These are phyloP conservation scores for Drosophila monieri DNA, from an alignment of 2,888 invertebrate species.

Conservation along the genomic window DNA sequence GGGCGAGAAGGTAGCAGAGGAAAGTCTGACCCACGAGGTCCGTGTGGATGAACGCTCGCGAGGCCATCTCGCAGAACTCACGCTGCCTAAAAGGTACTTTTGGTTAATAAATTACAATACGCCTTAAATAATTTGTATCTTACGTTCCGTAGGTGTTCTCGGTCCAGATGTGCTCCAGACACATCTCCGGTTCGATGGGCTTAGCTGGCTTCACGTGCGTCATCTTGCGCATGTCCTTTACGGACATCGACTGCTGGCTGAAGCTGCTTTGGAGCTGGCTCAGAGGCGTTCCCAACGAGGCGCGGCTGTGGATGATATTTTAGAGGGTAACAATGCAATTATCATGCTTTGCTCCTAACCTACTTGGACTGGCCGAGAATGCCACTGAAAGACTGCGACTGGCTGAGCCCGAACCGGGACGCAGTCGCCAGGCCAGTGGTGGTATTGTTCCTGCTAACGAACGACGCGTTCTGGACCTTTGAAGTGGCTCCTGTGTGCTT, in stretches of 20 bases:
- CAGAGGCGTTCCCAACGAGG: constrained; percentile 79
- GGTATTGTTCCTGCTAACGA: constrained; percentile 70
- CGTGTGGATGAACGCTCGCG: constrained; percentile 92
- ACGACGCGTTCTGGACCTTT: constrained; percentile 68
- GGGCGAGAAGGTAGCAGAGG: constrained; percentile 90
- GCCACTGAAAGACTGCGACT: constrained; percentile 78
- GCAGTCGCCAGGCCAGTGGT: constrained; percentile 66
- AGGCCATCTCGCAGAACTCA: constrained; percentile 86
- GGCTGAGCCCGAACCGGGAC: constrained; percentile 69
- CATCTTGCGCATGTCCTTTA: constrained; percentile 84
- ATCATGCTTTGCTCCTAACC: constrained; percentile 27
- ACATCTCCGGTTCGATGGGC: constrained; percentile 93
- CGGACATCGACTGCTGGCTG: constrained; percentile 79
- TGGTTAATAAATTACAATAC: not conserved
- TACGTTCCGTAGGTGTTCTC: constrained; percentile 87
- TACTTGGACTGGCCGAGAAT: constrained; percentile 78
- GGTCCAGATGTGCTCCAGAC: constrained; percentile 95
- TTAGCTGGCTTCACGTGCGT: constrained; percentile 86
- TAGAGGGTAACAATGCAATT: constrained; percentile 1
- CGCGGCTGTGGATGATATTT: constrained; percentile 69
- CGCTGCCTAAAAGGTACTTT: constrained; percentile 77
- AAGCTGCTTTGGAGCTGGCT: constrained; percentile 82
- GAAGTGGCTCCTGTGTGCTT: constrained; percentile 72
- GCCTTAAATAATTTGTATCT: constrained; percentile 63
- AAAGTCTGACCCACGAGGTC: constrained; percentile 94